Percentiles rank a stretch among this genome's conserved stretches.
Conservation (phyloP, 1,140 invertebrate genomes). For the Scaptodrosophila lebanonensis region DNA sequence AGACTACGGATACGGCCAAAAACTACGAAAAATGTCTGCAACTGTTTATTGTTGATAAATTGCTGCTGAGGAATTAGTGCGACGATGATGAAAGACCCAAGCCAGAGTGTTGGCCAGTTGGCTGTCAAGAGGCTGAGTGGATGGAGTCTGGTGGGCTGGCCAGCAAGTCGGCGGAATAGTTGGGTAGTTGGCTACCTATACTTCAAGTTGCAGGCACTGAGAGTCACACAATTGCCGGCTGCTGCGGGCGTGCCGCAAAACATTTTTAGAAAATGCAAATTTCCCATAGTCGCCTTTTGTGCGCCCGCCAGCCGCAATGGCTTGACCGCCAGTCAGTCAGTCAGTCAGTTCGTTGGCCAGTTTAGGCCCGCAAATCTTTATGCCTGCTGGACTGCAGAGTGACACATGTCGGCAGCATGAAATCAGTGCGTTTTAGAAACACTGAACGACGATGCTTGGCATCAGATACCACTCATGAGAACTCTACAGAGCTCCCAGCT, state of each 20-base stretch:
- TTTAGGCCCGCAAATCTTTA: slow-evolving; percentile 65
- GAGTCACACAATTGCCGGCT: no score
- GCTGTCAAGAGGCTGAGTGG: slow-evolving; percentile 34
- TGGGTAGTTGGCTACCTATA: no score
- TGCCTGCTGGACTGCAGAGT: slow-evolving; percentile 72
- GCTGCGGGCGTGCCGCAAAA: slow-evolving; percentile 26
- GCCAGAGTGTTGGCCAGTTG: slow-evolving; percentile 20
- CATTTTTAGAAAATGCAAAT: slow-evolving; percentile 72
- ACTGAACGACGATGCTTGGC: slow-evolving; percentile 42
- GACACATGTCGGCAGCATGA: slow-evolving; percentile 73
- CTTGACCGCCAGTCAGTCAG: no score
- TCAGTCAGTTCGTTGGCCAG: no score
- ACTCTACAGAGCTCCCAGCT: no score
- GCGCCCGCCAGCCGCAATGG: no score
- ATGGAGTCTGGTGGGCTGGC: slow-evolving; percentile 28
- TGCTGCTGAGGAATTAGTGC: slow-evolving; percentile 72
- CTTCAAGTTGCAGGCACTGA: no score
- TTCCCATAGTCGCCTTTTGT: slow-evolving; percentile 25
- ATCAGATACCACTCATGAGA: slow-evolving; percentile 47
- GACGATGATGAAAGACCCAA: slow-evolving; percentile 67
- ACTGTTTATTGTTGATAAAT: slow-evolving; percentile 75
- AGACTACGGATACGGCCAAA: slow-evolving; percentile 7
- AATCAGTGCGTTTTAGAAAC: slow-evolving; percentile 59
- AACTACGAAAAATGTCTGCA: slow-evolving; percentile 70
- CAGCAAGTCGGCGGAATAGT: no score